Evolutionary conservation across 2,113 vertebrate species (phyloP).

Genomic region (Mus pahari): DNA sequence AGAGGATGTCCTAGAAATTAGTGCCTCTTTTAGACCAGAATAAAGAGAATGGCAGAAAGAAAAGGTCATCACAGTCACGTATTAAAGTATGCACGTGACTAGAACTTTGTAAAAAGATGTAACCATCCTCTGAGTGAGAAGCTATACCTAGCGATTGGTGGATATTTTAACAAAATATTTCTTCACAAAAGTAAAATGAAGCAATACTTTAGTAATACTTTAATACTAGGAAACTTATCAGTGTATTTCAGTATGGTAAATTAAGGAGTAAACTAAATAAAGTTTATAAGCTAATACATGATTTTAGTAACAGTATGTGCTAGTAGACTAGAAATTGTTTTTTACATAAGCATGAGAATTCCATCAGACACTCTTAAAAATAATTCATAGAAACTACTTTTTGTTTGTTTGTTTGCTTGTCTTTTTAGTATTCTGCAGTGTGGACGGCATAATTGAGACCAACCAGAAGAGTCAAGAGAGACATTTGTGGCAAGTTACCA

Average conservation of each 20-base stretch:
- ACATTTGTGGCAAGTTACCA: background rate
- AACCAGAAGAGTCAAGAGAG: background rate
- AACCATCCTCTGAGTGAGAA: background rate
- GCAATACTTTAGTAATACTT: background rate
- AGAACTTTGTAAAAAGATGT: background rate
- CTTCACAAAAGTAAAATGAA: background rate
- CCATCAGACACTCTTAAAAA: background rate
- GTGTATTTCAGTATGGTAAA: background rate
- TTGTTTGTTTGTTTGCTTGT: background rate
- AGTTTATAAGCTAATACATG: background rate
- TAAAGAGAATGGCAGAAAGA: background rate
- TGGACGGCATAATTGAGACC: background rate
- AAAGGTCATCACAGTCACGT: background rate
- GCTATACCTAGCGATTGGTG: background rate
- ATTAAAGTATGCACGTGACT: background rate
- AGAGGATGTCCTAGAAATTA: background rate
- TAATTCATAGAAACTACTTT: background rate
- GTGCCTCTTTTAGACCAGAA: background rate
- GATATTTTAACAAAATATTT: conserved; percentile 2
- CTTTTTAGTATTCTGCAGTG: conserved; percentile 1
- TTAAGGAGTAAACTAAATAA: background rate
- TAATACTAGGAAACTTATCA: background rate
- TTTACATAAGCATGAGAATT: background rate
- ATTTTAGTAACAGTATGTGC: background rate
- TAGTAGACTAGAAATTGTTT: background rate